These are phyloP conservation scores for Scrobipalpa costella DNA, from an alignment of 2,888 invertebrate species.

Conservation along the genomic window DNA sequence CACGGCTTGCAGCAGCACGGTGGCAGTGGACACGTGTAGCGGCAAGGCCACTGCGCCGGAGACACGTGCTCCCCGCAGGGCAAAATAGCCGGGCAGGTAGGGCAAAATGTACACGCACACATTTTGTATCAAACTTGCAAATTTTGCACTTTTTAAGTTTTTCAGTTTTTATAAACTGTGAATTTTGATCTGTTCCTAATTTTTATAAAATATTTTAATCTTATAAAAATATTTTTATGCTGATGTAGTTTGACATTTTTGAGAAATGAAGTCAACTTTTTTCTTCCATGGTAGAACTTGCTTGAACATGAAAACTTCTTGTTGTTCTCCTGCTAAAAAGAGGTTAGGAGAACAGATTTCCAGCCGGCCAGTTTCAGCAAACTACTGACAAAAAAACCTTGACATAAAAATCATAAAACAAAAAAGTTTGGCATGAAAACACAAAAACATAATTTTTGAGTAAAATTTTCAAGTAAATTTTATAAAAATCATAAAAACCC, in stretches of 20 bases:
- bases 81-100: conserved; percentile 67
- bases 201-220: conserved; percentile 5
- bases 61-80: conserved; percentile 54
- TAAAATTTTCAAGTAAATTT: no score
- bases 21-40: conserved; percentile 53
- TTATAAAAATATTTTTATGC: neutral
- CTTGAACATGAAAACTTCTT: no score
- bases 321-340: no score
- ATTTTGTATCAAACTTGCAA: conserved; percentile 4
- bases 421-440: conserved; percentile 14
- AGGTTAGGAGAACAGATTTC: neutral
- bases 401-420: neutral
- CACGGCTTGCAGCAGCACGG: conserved; percentile 62
- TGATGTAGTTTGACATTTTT: neutral
- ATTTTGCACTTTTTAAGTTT: neutral
- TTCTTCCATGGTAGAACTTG: neutral
- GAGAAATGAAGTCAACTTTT: neutral
- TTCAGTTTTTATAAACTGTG: neutral
- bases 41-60: conserved; percentile 32
- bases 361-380: neutral
- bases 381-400: neutral
- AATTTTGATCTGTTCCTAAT: neutral
- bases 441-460: no score
- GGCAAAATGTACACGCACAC: conserved; percentile 45
- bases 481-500: conserved; percentile 39